phyloP scores from a whole-genome alignment of 2,888 invertebrate genomes.

The Phymatocera aterrima region DNA sequence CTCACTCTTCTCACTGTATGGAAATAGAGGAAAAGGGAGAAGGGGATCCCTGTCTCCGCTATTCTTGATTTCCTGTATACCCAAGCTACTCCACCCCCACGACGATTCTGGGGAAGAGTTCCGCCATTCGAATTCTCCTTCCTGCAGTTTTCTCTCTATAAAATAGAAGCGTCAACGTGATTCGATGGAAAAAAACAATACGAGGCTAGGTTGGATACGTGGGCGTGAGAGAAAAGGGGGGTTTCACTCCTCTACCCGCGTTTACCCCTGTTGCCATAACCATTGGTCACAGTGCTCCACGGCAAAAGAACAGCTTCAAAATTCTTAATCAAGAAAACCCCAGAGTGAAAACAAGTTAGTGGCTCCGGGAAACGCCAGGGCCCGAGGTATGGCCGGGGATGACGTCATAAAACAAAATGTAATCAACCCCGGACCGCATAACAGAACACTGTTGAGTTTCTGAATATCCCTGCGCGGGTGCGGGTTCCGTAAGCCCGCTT shows the following conservation, averaged over 20 bases:
- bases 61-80: not conserved
- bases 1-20: not conserved
- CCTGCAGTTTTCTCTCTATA: not conserved
- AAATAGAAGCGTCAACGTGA: not conserved
- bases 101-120: not conserved
- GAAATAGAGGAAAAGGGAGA: not conserved
- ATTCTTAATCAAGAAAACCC: conserved; percentile 46
- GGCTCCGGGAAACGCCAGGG: conserved; percentile 5
- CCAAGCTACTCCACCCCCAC: not conserved
- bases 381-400: conserved; percentile 41
- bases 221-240: not conserved
- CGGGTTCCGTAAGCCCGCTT: not conserved
- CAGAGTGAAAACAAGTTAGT: conserved; percentile 39
- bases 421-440: conserved; percentile 53
- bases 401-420: conserved; percentile 56
- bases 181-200: not conserved
- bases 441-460: conserved; percentile 49
- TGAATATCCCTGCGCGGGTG: conserved; percentile 33
- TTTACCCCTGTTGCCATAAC: not conserved
- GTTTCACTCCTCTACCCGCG: not conserved
- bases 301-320: conserved; percentile 42
- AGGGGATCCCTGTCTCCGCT: not conserved
- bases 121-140: not conserved
- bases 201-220: not conserved
- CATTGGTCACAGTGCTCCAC: conserved; percentile 27